A percentile compares a stretch with the other conserved stretches of the same genome.
Evolutionary conservation across 2,113 vertebrate genomes (phyloP).

Genomic region (Taxidea taxus): DNA sequence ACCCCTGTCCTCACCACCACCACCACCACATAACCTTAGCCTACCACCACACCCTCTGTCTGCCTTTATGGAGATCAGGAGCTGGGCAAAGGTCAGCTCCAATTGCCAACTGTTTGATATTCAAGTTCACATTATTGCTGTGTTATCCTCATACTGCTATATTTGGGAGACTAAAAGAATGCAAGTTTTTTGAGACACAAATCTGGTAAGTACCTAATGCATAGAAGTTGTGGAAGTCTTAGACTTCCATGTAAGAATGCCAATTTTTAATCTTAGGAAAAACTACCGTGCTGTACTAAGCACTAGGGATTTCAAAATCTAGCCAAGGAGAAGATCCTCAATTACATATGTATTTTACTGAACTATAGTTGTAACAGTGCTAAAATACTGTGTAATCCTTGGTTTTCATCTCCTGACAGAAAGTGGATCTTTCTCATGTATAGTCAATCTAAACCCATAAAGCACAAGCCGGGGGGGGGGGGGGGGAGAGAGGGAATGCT

Average conservation of each 20-base stretch:
- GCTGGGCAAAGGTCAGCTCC: neutral
- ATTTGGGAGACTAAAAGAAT: neutral
- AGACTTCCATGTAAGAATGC: neutral
- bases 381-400: neutral
- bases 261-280: neutral
- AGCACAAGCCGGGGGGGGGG: neutral
- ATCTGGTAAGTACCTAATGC: neutral
- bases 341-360: neutral
- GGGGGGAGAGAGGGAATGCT: neutral
- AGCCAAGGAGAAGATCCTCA: neutral
- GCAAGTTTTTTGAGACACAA: neutral
- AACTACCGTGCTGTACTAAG: neutral
- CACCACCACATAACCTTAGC: neutral
- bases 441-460: constrained; percentile 26
- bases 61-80: neutral
- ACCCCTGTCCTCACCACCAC: too few relatives aligned
- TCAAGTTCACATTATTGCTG: neutral
- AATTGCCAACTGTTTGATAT: neutral
- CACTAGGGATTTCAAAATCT: neutral
- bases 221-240: neutral
- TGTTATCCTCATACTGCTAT: neutral
- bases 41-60: neutral
- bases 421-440: neutral
- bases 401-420: neutral
- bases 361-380: neutral